These are phyloP conservation scores for Nephotettix cincticeps DNA, from an alignment of 1,140 invertebrate genomes.

Conservation along the genomic window DNA sequence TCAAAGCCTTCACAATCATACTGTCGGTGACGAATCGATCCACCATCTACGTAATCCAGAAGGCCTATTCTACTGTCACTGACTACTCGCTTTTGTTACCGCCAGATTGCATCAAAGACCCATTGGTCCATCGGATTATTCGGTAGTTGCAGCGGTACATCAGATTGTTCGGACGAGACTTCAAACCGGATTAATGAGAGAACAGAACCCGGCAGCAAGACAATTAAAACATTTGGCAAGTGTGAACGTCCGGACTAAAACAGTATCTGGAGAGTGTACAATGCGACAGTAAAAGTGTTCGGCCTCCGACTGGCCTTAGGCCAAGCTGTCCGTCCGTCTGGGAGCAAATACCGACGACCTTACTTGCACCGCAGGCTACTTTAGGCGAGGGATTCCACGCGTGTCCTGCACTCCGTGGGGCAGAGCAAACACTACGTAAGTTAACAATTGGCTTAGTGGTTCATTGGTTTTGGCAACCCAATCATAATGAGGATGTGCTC, in stretches of 20 bases:
- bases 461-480: neutral
- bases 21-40: too few species aligned
- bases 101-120: too few species aligned
- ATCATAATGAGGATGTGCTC: too few species aligned
- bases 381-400: neutral
- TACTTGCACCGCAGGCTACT: neutral
- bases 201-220: neutral
- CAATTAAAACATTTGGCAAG: neutral
- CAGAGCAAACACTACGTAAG: neutral
- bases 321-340: neutral
- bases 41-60: too few species aligned
- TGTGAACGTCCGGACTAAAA: neutral
- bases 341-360: slow-evolving; percentile 1
- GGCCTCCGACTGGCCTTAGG: neutral
- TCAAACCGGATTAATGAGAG: neutral
- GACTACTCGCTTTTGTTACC: too few species aligned
- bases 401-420: neutral
- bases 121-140: too few species aligned
- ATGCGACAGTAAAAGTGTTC: neutral
- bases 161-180: too few species aligned
- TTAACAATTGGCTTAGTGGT: neutral
- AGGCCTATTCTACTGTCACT: too few species aligned
- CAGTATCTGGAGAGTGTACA: neutral
- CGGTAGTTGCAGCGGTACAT: too few species aligned
- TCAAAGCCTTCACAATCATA: too few species aligned